Percentiles rank a stretch among this genome's conserved stretches.
These are phyloP conservation scores for Cryptocephalus moraei DNA, from an alignment of 2,888 invertebrate species.

Conservation along the genomic window DNA sequence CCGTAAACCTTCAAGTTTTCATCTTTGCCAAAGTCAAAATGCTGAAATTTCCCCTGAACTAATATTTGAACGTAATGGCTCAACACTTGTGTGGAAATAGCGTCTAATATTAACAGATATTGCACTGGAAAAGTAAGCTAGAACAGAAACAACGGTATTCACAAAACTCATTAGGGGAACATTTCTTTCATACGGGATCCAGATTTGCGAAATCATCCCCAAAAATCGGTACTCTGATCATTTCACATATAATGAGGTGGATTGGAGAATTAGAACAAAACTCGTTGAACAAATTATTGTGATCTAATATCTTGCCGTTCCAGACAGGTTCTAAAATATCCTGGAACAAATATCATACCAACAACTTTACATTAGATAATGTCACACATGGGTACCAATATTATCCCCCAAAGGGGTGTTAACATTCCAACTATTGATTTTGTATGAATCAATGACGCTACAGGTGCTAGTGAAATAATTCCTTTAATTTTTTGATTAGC, in stretches of 20 bases:
- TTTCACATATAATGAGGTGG: neutral
- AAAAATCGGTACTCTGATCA: neutral
- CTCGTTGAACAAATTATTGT: no score
- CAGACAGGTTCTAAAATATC: no score
- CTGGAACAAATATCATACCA: no score
- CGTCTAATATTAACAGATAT: neutral
- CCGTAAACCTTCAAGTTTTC: conserved; percentile 3
- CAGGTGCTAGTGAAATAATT: conserved; percentile 1
- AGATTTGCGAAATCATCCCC: neutral
- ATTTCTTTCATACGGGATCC: neutral
- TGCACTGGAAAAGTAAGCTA: neutral
- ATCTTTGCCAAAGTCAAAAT: conserved; percentile 1
- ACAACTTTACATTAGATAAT: no score
- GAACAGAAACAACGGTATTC: neutral
- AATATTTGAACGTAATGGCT: conserved; percentile 3
- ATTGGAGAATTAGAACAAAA: neutral
- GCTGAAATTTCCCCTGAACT: conserved; percentile 3
- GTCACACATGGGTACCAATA: no score
- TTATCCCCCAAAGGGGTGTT: neutral
- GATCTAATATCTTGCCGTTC: no score
- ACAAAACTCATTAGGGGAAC: neutral
- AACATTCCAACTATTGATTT: neutral
- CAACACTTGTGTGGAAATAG: neutral
- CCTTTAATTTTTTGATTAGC: conserved; percentile 1
- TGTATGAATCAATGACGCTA: no score